These are phyloP conservation scores for Vanessa cardui DNA, from an alignment of 2,888 invertebrate species.

Conservation along the genomic window DNA sequence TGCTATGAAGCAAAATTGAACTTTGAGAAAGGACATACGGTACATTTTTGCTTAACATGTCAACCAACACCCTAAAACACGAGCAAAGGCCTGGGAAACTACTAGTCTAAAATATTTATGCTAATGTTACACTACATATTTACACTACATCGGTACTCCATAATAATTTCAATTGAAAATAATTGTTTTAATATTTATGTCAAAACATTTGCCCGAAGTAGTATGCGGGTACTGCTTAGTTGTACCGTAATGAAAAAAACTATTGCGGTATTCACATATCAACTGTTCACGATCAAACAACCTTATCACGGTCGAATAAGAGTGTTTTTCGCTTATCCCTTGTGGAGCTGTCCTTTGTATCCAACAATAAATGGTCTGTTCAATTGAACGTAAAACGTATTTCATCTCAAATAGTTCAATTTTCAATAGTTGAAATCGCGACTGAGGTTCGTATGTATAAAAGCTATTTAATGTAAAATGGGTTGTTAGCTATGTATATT, in stretches of 20 bases:
- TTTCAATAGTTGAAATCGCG: slow-evolving; percentile 27
- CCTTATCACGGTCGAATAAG: background rate
- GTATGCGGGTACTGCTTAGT: background rate
- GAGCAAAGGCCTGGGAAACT: no score
- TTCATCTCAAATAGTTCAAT: slow-evolving; percentile 32
- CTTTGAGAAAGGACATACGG: no score
- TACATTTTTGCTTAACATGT: no score
- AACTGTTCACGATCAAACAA: background rate
- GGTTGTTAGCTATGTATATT: background rate
- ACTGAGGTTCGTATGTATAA: slow-evolving; percentile 19
- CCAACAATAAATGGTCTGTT: slow-evolving; percentile 14
- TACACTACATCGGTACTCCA: no score
- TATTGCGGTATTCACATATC: background rate
- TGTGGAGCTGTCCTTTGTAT: background rate
- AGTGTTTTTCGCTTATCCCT: background rate
- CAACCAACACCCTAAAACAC: no score
- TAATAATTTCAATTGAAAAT: background rate
- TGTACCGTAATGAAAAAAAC: background rate
- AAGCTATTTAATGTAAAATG: slow-evolving; percentile 15
- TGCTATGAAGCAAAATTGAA: no score
- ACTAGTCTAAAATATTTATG: no score
- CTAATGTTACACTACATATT: no score
- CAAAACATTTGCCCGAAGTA: no score
- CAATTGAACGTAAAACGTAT: slow-evolving; percentile 26
- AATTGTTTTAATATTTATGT: slow-evolving; percentile 2